Conservation (phyloP, 2,888 invertebrate genomes). For the Tuberolachnus salignus region DNA sequence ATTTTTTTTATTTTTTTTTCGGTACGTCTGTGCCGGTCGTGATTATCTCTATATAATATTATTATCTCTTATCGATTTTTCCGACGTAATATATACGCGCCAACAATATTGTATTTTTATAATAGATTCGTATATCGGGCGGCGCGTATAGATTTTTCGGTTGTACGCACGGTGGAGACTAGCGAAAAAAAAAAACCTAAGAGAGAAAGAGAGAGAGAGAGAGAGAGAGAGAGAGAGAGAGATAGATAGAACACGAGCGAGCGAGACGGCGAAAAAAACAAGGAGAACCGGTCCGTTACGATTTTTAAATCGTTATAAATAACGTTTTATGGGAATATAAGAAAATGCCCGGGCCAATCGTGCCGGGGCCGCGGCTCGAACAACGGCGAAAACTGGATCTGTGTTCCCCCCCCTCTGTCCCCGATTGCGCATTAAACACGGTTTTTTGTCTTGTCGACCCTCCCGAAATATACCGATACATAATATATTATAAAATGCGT, state of each 20-base stretch:
- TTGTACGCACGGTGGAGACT: slow-evolving; percentile 2
- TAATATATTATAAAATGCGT: neutral
- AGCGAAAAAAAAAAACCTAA: slow-evolving; percentile 12
- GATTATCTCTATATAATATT: too few species aligned
- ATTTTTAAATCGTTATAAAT: slow-evolving; percentile 56
- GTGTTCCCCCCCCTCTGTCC: slow-evolving; percentile 25
- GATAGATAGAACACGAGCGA: neutral
- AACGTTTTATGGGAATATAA: slow-evolving; percentile 57
- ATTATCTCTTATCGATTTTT: too few species aligned
- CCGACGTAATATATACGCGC: too few species aligned
- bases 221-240: neutral
- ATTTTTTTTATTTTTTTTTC: too few species aligned
- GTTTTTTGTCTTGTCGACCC: slow-evolving; percentile 49
- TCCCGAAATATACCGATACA: slow-evolving; percentile 1
- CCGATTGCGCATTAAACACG: slow-evolving; percentile 48
- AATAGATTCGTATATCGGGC: slow-evolving; percentile 1
- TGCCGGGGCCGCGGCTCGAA: slow-evolving; percentile 33
- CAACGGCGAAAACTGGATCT: slow-evolving; percentile 55
- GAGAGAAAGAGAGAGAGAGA: neutral
- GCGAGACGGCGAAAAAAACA: slow-evolving; percentile 8
- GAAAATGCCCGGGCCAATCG: slow-evolving; percentile 48
- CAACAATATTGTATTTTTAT: too few species aligned
- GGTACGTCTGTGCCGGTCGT: too few species aligned
- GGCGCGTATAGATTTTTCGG: neutral
- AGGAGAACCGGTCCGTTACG: slow-evolving; percentile 55